Conservation (phyloP, 2,113 vertebrate genomes). For the Athene noctua region DNA sequence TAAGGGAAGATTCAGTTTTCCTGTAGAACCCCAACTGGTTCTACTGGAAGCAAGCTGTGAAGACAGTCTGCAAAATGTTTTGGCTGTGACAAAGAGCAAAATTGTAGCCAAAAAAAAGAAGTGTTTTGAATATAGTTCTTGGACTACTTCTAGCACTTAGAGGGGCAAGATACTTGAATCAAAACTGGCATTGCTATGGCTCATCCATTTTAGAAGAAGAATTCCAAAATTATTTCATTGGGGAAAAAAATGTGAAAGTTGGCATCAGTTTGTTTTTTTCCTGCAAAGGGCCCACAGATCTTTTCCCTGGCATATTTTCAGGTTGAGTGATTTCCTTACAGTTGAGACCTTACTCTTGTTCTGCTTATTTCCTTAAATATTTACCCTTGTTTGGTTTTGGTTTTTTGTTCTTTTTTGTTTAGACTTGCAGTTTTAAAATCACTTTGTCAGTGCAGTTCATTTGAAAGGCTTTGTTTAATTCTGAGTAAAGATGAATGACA, state of each 20-base stretch:
- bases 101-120: background rate
- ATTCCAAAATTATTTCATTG: background rate
- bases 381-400: background rate
- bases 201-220: background rate
- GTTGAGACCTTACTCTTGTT: background rate
- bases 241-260: background rate
- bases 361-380: background rate
- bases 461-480: background rate
- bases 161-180: background rate
- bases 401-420: background rate
- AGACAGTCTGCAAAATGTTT: background rate
- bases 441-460: background rate
- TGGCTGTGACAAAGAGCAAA: background rate
- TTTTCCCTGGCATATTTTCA: background rate
- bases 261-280: background rate
- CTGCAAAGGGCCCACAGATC: background rate
- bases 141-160: background rate
- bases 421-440: background rate
- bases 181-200: background rate
- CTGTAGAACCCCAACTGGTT: background rate
- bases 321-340: background rate
- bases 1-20: background rate
- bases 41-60: background rate
- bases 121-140: background rate
- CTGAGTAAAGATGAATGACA: background rate